phyloP scores from a whole-genome alignment of 2,888 invertebrate genomes.

The Mechanitis messenoides region DNA sequence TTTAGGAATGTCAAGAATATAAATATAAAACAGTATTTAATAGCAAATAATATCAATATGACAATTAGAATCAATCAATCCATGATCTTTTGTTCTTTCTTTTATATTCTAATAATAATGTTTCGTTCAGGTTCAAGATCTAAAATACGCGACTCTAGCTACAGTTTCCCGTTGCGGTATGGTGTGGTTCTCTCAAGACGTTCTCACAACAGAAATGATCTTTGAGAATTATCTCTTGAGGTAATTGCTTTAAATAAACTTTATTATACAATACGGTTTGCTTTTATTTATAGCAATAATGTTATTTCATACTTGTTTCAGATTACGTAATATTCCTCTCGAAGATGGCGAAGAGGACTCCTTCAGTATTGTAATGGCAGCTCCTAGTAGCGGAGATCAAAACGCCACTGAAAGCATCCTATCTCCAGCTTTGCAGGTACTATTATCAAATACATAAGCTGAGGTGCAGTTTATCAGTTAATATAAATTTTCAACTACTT shows the following conservation, averaged over 20 bases:
- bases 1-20: no score
- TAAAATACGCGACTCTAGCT: conserved; percentile 98
- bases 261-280: neutral
- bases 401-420: conserved; percentile 84
- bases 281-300: neutral
- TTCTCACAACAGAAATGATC: conserved; percentile 98
- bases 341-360: conserved; percentile 93
- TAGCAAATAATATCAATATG: no score
- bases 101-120: neutral
- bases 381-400: conserved; percentile 74
- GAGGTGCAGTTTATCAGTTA: no score
- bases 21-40: no score
- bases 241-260: conserved; percentile 33
- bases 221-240: conserved; percentile 94
- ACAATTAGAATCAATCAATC: no score
- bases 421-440: conserved; percentile 86
- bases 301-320: conserved; percentile 35
- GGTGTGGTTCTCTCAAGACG: conserved; percentile 99
- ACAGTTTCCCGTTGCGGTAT: conserved; percentile 99
- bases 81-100: no score
- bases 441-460: neutral
- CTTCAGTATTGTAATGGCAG: conserved; percentile 77
- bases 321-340: conserved; percentile 89
- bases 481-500: conserved; percentile 3
- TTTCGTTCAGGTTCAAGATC: conserved; percentile 83